Conservation (phyloP, 2,797 vertebrate genomes). For the Smutsia gigantea region DNA sequence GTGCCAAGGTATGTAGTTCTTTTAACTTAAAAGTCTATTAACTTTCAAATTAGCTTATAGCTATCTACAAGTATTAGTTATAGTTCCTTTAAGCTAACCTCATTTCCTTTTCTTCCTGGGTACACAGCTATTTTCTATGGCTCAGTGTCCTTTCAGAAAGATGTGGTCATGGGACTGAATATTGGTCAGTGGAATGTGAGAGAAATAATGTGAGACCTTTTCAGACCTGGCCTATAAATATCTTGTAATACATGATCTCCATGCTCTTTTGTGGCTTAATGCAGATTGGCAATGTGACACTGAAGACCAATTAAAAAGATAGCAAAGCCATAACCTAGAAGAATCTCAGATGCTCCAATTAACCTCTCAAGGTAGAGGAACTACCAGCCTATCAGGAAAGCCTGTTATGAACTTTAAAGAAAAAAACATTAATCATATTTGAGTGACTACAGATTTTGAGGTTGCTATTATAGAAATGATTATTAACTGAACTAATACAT, state of each 20-base stretch:
- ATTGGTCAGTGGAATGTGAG: neutral
- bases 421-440: neutral
- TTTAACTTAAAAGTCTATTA: neutral
- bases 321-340: neutral
- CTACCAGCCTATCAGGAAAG: neutral
- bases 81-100: neutral
- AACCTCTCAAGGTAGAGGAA: neutral
- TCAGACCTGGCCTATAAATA: too few relatives aligned
- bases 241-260: neutral
- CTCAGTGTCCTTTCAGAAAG: neutral
- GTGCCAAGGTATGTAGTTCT: neutral
- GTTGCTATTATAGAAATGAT: neutral
- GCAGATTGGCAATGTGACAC: neutral
- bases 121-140: neutral
- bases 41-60: neutral
- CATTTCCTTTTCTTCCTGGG: neutral
- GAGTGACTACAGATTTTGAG: neutral
- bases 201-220: neutral
- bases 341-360: neutral
- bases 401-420: neutral
- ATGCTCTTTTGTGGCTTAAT: neutral
- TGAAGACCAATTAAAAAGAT: neutral
- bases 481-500: neutral
- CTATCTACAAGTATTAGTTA: neutral
- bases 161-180: neutral